Percentiles rank a stretch among this genome's conserved stretches.
Evolutionary conservation across 1,140 invertebrate species (phyloP).

Genomic region (Drosophila arawakana): DNA sequence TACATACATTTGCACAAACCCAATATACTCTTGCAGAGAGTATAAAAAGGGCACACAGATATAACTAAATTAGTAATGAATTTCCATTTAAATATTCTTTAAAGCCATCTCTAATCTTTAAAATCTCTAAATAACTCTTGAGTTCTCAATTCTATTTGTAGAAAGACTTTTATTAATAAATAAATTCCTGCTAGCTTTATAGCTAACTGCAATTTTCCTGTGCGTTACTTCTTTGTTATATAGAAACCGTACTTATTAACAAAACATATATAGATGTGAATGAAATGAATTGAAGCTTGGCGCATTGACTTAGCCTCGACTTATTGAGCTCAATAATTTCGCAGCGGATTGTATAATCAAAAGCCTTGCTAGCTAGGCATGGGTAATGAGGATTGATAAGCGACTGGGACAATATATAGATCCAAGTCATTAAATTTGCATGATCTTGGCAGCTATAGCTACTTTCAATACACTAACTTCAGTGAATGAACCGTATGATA

Average conservation of each 20-base stretch:
- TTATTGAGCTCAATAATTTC: constrained; percentile 70
- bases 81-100: too few relatives aligned
- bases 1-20: too few relatives aligned
- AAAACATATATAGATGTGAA: background rate
- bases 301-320: constrained; percentile 11
- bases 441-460: constrained; percentile 63
- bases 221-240: constrained; percentile 2
- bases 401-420: constrained; percentile 19
- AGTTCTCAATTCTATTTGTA: background rate
- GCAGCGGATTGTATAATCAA: constrained; percentile 56
- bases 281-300: background rate
- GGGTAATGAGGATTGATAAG: constrained; percentile 48
- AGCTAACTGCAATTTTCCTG: background rate
- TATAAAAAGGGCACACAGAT: background rate
- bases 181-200: background rate
- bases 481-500: constrained; percentile 34
- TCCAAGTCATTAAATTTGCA: constrained; percentile 20
- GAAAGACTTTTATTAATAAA: background rate
- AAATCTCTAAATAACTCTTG: too few relatives aligned
- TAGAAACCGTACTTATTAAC: background rate
- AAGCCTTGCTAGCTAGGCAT: constrained; percentile 21
- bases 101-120: too few relatives aligned
- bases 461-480: background rate
- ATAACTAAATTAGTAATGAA: too few relatives aligned
- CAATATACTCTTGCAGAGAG: too few relatives aligned